Percentiles rank a stretch among this genome's conserved stretches.
Conservation (phyloP, 2,888 invertebrate genomes). For the Apodemia duryi region DNA sequence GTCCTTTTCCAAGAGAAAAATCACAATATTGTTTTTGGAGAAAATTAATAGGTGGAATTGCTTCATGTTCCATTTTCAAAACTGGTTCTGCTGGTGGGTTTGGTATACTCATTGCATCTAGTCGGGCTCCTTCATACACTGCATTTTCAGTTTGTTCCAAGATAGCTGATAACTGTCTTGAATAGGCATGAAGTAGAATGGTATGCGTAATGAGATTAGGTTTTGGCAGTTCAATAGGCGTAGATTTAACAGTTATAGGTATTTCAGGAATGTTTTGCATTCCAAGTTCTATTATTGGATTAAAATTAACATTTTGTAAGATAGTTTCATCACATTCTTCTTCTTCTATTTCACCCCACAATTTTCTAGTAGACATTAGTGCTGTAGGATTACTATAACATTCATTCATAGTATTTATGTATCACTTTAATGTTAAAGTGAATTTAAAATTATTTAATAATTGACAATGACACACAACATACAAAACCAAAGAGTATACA, state of each 20-base stretch:
- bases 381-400: background rate
- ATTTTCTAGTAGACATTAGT: conserved; percentile 47
- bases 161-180: conserved; percentile 54
- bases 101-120: conserved; percentile 57
- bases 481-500: too few relatives aligned
- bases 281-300: conserved; percentile 71
- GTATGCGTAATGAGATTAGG: conserved; percentile 70
- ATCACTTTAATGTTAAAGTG: too few relatives aligned
- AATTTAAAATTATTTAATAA: too few relatives aligned
- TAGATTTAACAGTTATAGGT: conserved; percentile 66
- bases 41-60: conserved; percentile 58
- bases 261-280: conserved; percentile 75
- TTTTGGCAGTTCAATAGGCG: conserved; percentile 65
- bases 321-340: conserved; percentile 53
- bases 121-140: conserved; percentile 51
- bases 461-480: too few relatives aligned
- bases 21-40: conserved; percentile 65
- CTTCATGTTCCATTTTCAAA: conserved; percentile 52
- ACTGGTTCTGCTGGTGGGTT: conserved; percentile 54
- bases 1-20: conserved; percentile 65
- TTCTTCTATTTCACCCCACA: conserved; percentile 68
- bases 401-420: too few relatives aligned
- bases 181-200: conserved; percentile 61
- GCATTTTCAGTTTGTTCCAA: conserved; percentile 59
- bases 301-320: conserved; percentile 67